Evolutionary conservation across 2,797 vertebrate species (phyloP), one percentile per base, ranked within the genome.

Genomic region (Sebastes taczanowskii): DNA sequence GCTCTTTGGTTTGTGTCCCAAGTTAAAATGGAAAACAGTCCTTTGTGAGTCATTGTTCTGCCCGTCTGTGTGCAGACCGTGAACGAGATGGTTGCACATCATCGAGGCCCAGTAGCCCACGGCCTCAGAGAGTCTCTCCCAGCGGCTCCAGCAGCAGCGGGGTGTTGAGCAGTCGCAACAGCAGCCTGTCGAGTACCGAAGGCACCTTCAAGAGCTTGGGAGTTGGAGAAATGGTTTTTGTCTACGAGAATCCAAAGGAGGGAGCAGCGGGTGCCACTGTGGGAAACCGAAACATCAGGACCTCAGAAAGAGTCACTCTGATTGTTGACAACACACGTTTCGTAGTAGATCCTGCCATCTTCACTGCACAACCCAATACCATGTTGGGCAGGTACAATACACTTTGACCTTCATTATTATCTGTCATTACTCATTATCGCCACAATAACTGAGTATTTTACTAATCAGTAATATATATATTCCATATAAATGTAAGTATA

Each of bases 271-370:
- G 88, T 56, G 72, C 86, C 63, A 74, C 77, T 13, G 84, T 91
- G 8, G 94, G 92, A 67, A 93, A 95, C 81, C 96, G 98, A 74
- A 99, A 93, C 29, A 73, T 97, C 20, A 93, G 98, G 75, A 97
- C 97, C 0, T 97, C 97, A 1, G 98, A 99, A 91, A 96, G 98
- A 90, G 98, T 99, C 58, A 99, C 99, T 0, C 95, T 99, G 13
- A 99, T 99, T 30, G 98, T 99, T 82, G 99, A 99, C 92, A 99
- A 98, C 92, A 99, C 98, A 11, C 97, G 98, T 94, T 99, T 99
- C 88, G 98, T 99, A 71, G 98, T 99, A 35, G 99, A 99, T 94
- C 98, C 99, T 34, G 96, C 97, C 35, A 98, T 99, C 94, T 99
- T 99, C 90, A 99, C 97, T 7, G 99, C 98, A 86, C 98, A 99